These are phyloP conservation scores for Acanthisitta chloris DNA, from an alignment of 2,113 vertebrate species.

Conservation along the genomic window DNA sequence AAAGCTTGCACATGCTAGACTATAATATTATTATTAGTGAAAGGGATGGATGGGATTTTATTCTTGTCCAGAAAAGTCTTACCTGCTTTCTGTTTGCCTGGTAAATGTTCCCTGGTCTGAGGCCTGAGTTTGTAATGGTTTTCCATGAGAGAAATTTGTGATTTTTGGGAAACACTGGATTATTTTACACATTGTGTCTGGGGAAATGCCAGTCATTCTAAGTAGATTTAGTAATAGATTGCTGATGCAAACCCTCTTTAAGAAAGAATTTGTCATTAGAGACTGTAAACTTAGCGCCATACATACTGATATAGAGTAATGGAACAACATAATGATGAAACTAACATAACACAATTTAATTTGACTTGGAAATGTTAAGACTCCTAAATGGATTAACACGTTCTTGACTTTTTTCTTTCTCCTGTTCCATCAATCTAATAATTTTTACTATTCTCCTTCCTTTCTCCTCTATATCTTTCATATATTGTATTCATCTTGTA, in stretches of 20 bases:
- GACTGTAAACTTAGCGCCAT: background rate
- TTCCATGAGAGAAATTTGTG: background rate
- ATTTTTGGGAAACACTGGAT: background rate
- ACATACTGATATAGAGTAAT: background rate
- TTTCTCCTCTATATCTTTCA: background rate
- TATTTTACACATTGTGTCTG: background rate
- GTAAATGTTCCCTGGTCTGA: background rate
- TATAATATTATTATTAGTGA: background rate
- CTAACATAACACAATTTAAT: background rate
- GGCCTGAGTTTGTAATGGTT: background rate
- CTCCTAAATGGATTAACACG: background rate
- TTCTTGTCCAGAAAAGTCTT: background rate
- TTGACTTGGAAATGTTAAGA: background rate
- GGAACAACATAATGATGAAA: background rate
- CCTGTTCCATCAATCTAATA: background rate
- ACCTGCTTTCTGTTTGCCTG: background rate
- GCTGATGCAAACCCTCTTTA: fast-evolving
- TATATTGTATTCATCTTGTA: background rate
- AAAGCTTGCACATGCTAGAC: background rate
- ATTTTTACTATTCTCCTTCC: background rate
- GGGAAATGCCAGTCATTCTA: background rate
- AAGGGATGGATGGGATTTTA: background rate
- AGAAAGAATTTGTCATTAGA: background rate
- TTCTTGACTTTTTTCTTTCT: background rate
- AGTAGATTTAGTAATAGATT: background rate